Evolutionary conservation across 2,888 invertebrate genomes (phyloP).

Genomic region (Cerastis rubricosa): DNA sequence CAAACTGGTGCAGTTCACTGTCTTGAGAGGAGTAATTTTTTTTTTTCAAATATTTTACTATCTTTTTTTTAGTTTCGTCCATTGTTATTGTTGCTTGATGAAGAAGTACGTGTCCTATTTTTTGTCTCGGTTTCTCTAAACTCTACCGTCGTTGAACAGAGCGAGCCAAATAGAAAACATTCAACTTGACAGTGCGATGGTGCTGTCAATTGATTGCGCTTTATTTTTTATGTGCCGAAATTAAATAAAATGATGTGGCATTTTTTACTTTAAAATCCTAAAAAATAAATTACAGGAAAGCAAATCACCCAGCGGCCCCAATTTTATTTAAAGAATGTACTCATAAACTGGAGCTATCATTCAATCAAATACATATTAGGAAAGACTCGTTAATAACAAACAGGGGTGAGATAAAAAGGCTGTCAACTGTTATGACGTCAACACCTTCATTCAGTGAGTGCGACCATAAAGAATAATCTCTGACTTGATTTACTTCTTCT

Average conservation of each 20-base stretch:
- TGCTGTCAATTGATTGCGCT: slow-evolving; percentile 70
- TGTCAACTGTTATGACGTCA: slow-evolving; percentile 79
- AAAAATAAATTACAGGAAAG: slow-evolving; percentile 4
- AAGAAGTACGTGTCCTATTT: slow-evolving; percentile 76
- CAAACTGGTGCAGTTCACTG: background rate
- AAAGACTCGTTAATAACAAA: slow-evolving; percentile 73
- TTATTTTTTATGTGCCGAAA: slow-evolving; percentile 70
- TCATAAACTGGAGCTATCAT: slow-evolving; percentile 62
- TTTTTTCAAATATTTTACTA: background rate
- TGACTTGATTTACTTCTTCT: slow-evolving; percentile 76
- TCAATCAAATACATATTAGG: slow-evolving; percentile 71
- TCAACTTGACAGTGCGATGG: slow-evolving; percentile 79
- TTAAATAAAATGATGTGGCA: background rate
- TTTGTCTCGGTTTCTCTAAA: slow-evolving; percentile 74
- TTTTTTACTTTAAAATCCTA: background rate
- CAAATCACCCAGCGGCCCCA: background rate
- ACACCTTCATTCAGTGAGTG: slow-evolving; percentile 77
- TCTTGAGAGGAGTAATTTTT: background rate
- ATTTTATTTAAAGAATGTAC: slow-evolving; percentile 31
- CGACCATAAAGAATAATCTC: slow-evolving; percentile 77
- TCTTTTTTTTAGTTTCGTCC: slow-evolving; percentile 10
- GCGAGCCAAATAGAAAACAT: slow-evolving; percentile 85
- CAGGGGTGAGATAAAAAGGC: slow-evolving; percentile 72
- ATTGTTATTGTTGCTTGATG: slow-evolving; percentile 57
- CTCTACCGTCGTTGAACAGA: slow-evolving; percentile 53